Evolutionary conservation across 2,797 vertebrate species (phyloP), one percentile per base, ranked within the genome.

Genomic region (Buphagus erythrorhynchus): DNA sequence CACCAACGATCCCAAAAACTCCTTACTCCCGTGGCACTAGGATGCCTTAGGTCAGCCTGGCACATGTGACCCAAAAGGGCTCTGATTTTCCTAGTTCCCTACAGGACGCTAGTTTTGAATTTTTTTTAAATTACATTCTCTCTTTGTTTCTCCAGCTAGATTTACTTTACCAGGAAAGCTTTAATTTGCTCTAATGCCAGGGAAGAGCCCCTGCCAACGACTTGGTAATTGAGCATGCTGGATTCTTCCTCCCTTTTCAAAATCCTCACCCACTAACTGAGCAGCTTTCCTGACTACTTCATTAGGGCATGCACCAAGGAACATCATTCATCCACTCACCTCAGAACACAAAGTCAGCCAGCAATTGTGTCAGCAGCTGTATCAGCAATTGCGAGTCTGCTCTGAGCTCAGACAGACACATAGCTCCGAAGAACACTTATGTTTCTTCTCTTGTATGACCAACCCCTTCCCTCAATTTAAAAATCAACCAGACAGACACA

Each of bases 261-360:
- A 93, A 84, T 76, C 42, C 51, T 65, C 79, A 72, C 82, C 54
- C 65, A 83, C 25, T 42, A 69, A 18, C 68, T 45, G 35, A 95
- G 48, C 40, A 90, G 77, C 57, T 93, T 78, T 82, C 48, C 66
- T 85, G 79, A 54, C 66, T 78, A 48, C 55, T 88, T 83, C 66
- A 25, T 66, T 74, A 95, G 33, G 59, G 24, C 35, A 55, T 35
- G 11, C 29, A 59, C 35, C 22, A 33, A 9, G 29, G 62, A 84
- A 49, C 15, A 43, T 26, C 52, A 57, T 63, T 86, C 62, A 57
- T 38, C 35, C 46, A 11, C 65, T 91, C 72, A 61, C 33, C 73
- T n/a, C 51, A 49, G 63, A 87, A 36, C 43, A 69, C 13, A 57
- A 90, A 67, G 18, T 14, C 51, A 66, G 51, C 48, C 69, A 84